Conservation (phyloP, 2,888 invertebrate species). For the Pilophorus perplexus region DNA sequence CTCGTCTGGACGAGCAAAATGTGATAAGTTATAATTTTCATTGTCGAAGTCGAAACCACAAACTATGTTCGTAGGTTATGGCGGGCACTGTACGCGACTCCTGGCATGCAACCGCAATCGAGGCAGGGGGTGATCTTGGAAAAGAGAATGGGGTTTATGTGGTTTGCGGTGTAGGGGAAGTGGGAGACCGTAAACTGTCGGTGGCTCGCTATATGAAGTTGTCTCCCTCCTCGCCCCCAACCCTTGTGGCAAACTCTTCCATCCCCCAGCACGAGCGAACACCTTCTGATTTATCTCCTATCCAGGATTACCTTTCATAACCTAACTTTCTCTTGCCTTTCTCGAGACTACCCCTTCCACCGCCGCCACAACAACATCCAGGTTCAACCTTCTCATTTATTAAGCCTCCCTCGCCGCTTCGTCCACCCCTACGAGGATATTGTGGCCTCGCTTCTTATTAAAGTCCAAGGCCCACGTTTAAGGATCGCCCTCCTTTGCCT, state of each 20-base stretch:
- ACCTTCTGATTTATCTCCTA: constrained; percentile 37
- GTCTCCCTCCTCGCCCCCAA: not conserved
- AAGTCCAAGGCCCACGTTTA: constrained; percentile 3
- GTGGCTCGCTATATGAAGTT: constrained; percentile 22
- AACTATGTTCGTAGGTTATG: too few species aligned
- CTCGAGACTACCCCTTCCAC: not conserved
- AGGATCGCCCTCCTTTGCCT: too few species aligned
- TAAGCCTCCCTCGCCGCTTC: not conserved
- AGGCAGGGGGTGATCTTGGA: too few species aligned
- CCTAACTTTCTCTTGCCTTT: constrained; percentile 16
- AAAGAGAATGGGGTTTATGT: too few species aligned
- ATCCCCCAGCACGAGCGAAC: too few species aligned
- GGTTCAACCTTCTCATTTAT: constrained; percentile 23
- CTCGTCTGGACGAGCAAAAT: too few species aligned
- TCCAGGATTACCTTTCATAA: constrained; percentile 35
- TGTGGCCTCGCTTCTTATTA: constrained; percentile 34
- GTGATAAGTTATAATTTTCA: too few species aligned
- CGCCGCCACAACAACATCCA: not conserved
- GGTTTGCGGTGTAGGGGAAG: too few species aligned
- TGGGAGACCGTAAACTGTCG: constrained; percentile 14
- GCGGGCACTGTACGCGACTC: too few species aligned
- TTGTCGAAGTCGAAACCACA: too few species aligned
- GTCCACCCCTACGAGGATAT: not conserved
- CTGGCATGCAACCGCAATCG: too few species aligned
- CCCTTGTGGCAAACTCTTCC: not conserved